These are phyloP conservation scores for Heliconius hermathena DNA, from an alignment of 1,140 invertebrate genomes.

Conservation along the genomic window DNA sequence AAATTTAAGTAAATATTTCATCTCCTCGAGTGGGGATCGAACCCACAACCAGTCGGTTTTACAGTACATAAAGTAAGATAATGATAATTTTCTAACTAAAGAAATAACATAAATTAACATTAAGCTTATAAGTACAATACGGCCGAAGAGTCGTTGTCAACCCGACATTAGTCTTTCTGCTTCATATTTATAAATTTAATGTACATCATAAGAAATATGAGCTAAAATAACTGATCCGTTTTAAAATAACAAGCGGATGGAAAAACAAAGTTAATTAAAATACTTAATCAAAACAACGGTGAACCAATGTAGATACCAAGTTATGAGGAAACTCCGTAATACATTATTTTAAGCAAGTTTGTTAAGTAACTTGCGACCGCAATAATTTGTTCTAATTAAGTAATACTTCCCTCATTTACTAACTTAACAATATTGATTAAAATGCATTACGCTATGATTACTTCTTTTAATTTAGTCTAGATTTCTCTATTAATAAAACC, in stretches of 20 bases:
- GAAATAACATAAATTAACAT: too few species aligned
- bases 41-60: too few species aligned
- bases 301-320: not conserved
- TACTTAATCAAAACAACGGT: constrained; percentile 1
- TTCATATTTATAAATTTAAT: too few species aligned
- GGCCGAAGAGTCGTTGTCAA: too few species aligned
- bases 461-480: not conserved
- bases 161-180: too few species aligned
- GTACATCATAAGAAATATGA: not conserved
- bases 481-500: not conserved
- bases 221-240: not conserved
- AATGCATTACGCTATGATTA: not conserved
- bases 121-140: too few species aligned
- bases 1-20: too few species aligned
- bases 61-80: too few species aligned
- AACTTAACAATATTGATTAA: constrained; percentile 12
- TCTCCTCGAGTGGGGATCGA: too few species aligned
- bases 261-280: not conserved
- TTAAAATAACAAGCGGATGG: not conserved
- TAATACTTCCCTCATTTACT: constrained; percentile 16
- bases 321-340: constrained; percentile 6
- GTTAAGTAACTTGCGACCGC: constrained; percentile 22
- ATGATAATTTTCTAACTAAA: too few species aligned
- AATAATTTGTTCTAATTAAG: constrained; percentile 26
- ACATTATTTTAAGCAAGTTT: constrained; percentile 12